phyloP scores from a whole-genome alignment of 2,888 invertebrate genomes.

The Phanerotoma sp. region DNA sequence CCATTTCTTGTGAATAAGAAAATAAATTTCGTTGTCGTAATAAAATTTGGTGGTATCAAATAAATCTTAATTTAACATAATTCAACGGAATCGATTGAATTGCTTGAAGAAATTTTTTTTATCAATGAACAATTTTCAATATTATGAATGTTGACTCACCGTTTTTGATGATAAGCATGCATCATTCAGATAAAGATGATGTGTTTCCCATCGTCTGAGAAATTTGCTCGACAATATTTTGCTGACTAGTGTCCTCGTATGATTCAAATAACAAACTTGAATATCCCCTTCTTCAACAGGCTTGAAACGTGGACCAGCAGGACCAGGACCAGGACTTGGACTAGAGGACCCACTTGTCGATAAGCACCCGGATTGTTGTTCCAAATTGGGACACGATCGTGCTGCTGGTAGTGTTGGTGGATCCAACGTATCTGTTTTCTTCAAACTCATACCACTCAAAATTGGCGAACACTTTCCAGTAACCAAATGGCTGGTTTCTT shows the following conservation, averaged over 20 bases:
- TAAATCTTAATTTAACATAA: too few relatives aligned
- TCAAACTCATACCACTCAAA: slow-evolving; percentile 30
- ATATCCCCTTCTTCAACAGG: slow-evolving; percentile 72
- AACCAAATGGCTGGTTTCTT: slow-evolving; percentile 20
- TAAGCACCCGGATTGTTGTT: slow-evolving; percentile 62
- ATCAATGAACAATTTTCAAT: too few relatives aligned
- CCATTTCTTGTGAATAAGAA: too few relatives aligned
- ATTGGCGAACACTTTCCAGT: slow-evolving; percentile 23
- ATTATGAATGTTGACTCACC: slow-evolving; percentile 67
- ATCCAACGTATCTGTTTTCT: slow-evolving; percentile 43
- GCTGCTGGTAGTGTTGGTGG: slow-evolving; percentile 56
- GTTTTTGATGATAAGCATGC: slow-evolving; percentile 71
- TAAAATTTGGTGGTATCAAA: too few relatives aligned
- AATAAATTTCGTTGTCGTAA: too few relatives aligned
- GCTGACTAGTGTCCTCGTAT: slow-evolving; percentile 75
- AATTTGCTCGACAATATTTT: slow-evolving; percentile 78
- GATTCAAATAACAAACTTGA: slow-evolving; percentile 74
- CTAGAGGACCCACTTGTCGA: slow-evolving; percentile 58
- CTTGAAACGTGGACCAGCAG: slow-evolving; percentile 66
- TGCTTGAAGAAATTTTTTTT: too few relatives aligned
- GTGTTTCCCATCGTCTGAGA: slow-evolving; percentile 76
- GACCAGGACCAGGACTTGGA: slow-evolving; percentile 57
- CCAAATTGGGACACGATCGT: slow-evolving; percentile 58
- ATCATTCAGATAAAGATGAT: slow-evolving; percentile 69
- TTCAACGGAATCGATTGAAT: too few relatives aligned